Percentiles rank a stretch among this genome's conserved stretches.
These are phyloP conservation scores for Bombyx huttoni DNA, from an alignment of 2,888 invertebrate genomes.

Conservation along the genomic window DNA sequence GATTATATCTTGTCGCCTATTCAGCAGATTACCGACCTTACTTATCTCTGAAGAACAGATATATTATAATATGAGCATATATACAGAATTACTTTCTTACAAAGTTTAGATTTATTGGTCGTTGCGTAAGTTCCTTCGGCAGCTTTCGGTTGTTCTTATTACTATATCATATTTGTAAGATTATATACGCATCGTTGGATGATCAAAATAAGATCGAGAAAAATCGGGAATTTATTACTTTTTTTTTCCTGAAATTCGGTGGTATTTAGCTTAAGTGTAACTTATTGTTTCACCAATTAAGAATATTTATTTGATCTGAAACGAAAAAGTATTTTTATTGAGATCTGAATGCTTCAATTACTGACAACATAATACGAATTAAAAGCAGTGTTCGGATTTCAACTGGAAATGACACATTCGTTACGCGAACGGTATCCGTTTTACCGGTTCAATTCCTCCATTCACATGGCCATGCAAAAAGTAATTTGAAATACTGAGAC, in stretches of 20 bases:
- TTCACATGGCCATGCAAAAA: conserved; percentile 60
- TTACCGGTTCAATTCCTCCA: conserved; percentile 60
- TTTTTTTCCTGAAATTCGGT: no score
- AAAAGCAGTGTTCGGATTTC: conserved; percentile 42
- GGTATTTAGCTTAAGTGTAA: no score
- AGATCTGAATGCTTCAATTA: not conserved
- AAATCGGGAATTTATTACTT: not conserved
- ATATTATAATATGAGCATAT: conserved; percentile 56
- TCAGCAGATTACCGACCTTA: conserved; percentile 49
- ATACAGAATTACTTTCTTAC: conserved; percentile 60
- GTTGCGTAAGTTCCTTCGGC: conserved; percentile 51
- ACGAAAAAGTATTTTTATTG: not conserved
- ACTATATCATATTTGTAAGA: conserved; percentile 57
- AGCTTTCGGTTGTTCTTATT: conserved; percentile 54
- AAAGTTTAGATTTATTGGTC: conserved; percentile 66
- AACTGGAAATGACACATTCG: conserved; percentile 60
- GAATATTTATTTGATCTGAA: conserved; percentile 4
- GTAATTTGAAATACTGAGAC: conserved; percentile 60
- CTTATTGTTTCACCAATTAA: not conserved
- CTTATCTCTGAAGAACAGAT: conserved; percentile 47
- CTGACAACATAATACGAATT: conserved; percentile 26
- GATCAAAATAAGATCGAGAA: conserved; percentile 29
- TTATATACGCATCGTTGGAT: conserved; percentile 41
- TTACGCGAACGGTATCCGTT: conserved; percentile 51
- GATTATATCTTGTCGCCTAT: conserved; percentile 41